Evolutionary conservation across 2,797 vertebrate species (phyloP), one percentile per base, ranked within the genome.

Genomic region (Geotrypetes seraphini): DNA sequence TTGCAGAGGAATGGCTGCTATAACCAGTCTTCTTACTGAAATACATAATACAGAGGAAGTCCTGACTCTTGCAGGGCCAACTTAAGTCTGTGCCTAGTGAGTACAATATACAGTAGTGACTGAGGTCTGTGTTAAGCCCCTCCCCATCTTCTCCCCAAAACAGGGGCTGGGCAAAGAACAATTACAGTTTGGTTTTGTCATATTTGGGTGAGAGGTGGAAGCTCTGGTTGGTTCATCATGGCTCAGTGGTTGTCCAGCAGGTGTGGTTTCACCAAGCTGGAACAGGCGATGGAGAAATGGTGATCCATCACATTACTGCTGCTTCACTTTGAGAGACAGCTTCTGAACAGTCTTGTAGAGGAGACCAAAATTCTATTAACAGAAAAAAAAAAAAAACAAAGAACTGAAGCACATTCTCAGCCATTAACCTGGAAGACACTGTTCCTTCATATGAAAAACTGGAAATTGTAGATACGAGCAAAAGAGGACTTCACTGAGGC

Each of bases 331-430:
- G 46, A 90, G 76, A 10, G 86, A 90, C 39, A 96, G 66, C 47
- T 86, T 81, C 53, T 93, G 92, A 11, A 95, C 85, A 4, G 84
- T 54, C 38, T 72, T 81, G 71, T 96, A 99, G 27, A 99, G 82
- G 33, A 95, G 22, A 4, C 88, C 79, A 22, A 99, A 97, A 70
- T 99, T 87, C 96, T 99, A 72, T 10, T 35, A 57, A 43, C 5
- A 40, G 37, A 20, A 25, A 4, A 18, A 42, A 30, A 13, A 20
- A 4, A 42, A 30, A 13, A 20, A 4, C 3, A 24, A 47, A 28
- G 39, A 34, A 49, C 5, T n/a, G n/a, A n/a, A n/a, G n/a, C n/a
- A n/a, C n/a, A n/a, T n/a, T n/a, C n/a, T n/a, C n/a, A n/a, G n/a
- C n/a, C n/a, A n/a, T n/a, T n/a, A n/a, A n/a, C n/a, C n/a, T n/a